Conservation (phyloP, 2,888 invertebrate genomes). For the Pristionchus japonicus region DNA sequence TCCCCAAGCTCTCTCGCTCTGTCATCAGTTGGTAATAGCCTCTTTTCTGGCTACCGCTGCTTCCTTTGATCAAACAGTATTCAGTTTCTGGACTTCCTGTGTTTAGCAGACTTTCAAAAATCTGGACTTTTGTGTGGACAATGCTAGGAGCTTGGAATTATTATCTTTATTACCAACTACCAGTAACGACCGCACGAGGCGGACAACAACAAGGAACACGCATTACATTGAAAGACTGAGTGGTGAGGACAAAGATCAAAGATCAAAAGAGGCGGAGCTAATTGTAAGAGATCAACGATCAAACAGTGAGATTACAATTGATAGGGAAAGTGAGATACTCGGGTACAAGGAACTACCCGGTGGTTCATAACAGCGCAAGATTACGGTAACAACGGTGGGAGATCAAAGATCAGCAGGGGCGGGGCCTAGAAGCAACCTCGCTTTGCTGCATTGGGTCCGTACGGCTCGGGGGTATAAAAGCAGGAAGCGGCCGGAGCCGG, state of each 20-base stretch:
- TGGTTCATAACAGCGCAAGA: background rate
- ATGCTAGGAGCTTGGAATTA: too few relatives aligned
- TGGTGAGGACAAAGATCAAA: background rate
- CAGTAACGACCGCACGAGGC: background rate
- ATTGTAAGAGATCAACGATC: background rate
- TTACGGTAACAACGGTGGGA: background rate
- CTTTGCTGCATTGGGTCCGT: background rate
- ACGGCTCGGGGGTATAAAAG: constrained; percentile 28
- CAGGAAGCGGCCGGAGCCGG: background rate
- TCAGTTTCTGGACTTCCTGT: background rate
- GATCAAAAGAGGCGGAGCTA: too few relatives aligned
- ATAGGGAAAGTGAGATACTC: background rate
- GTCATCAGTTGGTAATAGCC: background rate
- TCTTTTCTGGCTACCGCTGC: background rate
- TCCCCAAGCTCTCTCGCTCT: background rate
- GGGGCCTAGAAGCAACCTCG: constrained; percentile 11
- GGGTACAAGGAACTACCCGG: background rate
- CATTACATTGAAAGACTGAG: background rate
- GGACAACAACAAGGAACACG: background rate
- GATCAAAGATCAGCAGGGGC: constrained; percentile 13
- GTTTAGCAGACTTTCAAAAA: background rate
- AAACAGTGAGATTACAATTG: background rate
- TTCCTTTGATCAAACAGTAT: background rate
- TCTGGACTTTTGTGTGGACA: too few relatives aligned
- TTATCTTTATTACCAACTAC: background rate